Base-by-base conservation (phyloP, 2,113 vertebrate genomes). In the Lates calcarifer region DNA sequence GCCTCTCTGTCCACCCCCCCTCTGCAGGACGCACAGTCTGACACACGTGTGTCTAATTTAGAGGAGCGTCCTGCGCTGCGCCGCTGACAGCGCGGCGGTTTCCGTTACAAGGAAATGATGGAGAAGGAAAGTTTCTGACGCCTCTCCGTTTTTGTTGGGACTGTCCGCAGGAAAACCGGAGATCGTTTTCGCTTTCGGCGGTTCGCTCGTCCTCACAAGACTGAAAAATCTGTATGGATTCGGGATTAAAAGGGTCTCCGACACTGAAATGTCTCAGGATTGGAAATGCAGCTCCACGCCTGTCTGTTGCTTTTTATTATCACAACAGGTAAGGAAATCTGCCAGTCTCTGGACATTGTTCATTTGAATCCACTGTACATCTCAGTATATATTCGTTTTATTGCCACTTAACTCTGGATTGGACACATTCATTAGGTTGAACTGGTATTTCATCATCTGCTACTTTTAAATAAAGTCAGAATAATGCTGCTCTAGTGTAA, bases 241-340 rank as follows among this genome's bases (percentile, higher is more conserved):
- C 66, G 11, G 68, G 66, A 82, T 77, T 75, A 18, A 66, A 35
- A 14, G 10, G 28, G 37, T 77, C 24, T 80, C 28, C 57, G 71
- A 89, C 79, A 72, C 58, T 92, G 94, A 92, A 85, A 95, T 94
- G 94, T 92, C 91, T 94, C 75, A 84, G 71, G 81, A 82, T 63
- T 86, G 93, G 94, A 92, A 89, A 95, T 95, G 94, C 93, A 83
- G 87, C 93, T 92, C 81, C 87, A 89, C 84, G 85, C 43, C 56
- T 91, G 77, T 84, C 72, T 90, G 81, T 73, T 94, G 64, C 86
- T 95, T 74, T 78, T 93, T 74, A 77, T 94, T 45, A 81, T 92
- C 83, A 81, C 90, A 43, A 88, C 92, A 94, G 95, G 95, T 95
- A 92, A 93, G 83, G 17, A 55, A 22, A 45, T 20, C 31, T 17